Percentiles rank a stretch among this genome's conserved stretches.
Conservation (phyloP, 1,140 invertebrate species). For the Temnothorax longispinosus region DNA sequence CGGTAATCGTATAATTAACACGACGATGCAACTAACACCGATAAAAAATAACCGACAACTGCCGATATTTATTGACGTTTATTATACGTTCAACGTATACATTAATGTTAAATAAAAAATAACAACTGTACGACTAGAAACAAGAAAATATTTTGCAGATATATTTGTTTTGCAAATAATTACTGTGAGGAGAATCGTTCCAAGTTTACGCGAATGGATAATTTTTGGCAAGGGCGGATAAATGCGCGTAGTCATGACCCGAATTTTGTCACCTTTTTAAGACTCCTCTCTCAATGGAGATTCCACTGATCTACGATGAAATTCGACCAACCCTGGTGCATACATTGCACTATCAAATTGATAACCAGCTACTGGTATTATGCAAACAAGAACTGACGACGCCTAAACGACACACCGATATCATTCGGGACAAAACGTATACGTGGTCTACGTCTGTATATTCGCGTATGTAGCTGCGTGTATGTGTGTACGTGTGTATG, state of each 20-base stretch:
- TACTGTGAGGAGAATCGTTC: background rate
- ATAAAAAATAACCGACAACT: background rate
- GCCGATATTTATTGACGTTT: background rate
- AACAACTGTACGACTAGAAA: background rate
- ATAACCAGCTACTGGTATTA: constrained; percentile 50
- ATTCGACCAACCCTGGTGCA: constrained; percentile 47
- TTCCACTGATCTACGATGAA: constrained; percentile 42
- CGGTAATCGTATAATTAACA: constrained; percentile 18
- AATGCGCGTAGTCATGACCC: no score
- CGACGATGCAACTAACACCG: background rate
- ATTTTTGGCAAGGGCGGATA: background rate
- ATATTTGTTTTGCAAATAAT: background rate
- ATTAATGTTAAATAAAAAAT: background rate
- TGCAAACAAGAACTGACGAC: constrained; percentile 59
- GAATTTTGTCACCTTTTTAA: constrained; percentile 30
- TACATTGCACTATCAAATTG: constrained; percentile 50
- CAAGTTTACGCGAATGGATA: background rate
- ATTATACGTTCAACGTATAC: background rate
- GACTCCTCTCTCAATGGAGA: constrained; percentile 16
- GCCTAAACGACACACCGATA: constrained; percentile 56
- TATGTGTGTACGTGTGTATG: no score
- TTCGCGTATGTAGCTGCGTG: background rate
- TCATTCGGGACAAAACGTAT: constrained; percentile 44
- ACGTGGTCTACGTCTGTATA: constrained; percentile 17
- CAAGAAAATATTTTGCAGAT: background rate